These are phyloP conservation scores for Salvelinus fontinalis DNA, from an alignment of 2,113 vertebrate species.

Conservation along the genomic window DNA sequence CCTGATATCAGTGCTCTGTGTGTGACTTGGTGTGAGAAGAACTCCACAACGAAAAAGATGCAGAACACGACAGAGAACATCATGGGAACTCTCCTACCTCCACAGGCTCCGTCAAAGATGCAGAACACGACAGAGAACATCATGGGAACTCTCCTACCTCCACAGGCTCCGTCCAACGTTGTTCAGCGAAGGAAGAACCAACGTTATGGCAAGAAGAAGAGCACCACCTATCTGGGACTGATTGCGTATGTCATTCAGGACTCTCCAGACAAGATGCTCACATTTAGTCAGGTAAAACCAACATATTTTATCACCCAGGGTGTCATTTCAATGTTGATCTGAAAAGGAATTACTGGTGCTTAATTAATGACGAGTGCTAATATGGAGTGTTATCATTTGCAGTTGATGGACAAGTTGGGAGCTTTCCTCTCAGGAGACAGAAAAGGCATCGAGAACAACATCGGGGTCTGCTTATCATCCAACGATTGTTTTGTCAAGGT, in stretches of 20 bases:
- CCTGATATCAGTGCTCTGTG: background rate
- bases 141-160: slow-evolving; percentile 1
- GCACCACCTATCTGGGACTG: slow-evolving; percentile 80
- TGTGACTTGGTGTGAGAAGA: background rate
- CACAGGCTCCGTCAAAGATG: no score
- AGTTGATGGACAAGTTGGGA: slow-evolving; percentile 64
- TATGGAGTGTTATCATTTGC: slow-evolving; percentile 7
- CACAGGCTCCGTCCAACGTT: background rate
- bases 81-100: no score
- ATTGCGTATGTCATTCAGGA: slow-evolving; percentile 78
- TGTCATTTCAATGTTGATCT: background rate
- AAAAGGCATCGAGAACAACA: slow-evolving; percentile 56
- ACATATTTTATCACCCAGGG: background rate
- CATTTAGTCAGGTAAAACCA: slow-evolving; percentile 74
- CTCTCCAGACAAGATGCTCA: slow-evolving; percentile 76
- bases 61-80: no score
- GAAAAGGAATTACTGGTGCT: background rate
- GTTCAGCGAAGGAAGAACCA: slow-evolving; percentile 56
- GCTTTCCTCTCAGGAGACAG: slow-evolving; percentile 46
- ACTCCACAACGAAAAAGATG: background rate
- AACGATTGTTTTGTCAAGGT: slow-evolving; percentile 71
- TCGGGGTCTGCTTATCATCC: slow-evolving; percentile 67
- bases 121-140: background rate
- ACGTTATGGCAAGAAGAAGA: slow-evolving; percentile 40
- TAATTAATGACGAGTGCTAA: background rate